These are phyloP conservation scores for Taenaris catops DNA, from an alignment of 2,888 invertebrate genomes.

Conservation along the genomic window DNA sequence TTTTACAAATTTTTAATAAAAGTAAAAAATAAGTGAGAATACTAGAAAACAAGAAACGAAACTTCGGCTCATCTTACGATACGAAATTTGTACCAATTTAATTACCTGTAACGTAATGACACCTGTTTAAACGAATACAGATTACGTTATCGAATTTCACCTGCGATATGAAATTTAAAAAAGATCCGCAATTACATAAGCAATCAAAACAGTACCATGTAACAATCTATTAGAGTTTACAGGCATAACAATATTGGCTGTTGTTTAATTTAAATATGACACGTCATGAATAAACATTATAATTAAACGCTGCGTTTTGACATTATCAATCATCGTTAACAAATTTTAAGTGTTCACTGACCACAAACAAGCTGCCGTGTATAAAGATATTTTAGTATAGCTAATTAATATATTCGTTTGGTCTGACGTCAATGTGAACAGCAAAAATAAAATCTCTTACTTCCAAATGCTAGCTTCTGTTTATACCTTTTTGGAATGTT, in stretches of 20 bases:
- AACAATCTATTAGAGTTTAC: neutral
- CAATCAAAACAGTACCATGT: neutral
- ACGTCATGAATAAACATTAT: constrained; percentile 18
- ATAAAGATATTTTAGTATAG: constrained; percentile 12
- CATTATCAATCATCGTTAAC: constrained; percentile 25
- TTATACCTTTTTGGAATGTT: too few species aligned
- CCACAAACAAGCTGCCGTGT: constrained; percentile 11
- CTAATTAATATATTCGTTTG: constrained; percentile 14
- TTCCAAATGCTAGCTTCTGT: neutral
- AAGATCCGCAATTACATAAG: constrained; percentile 1
- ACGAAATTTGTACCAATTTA: neutral
- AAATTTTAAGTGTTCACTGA: constrained; percentile 19
- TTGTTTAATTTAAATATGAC: constrained; percentile 10
- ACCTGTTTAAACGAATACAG: neutral
- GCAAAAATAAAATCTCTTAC: constrained; percentile 2
- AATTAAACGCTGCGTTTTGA: constrained; percentile 18
- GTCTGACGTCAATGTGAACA: constrained; percentile 4
- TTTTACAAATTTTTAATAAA: too few species aligned
- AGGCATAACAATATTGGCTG: constrained; percentile 1
- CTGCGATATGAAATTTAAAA: neutral
- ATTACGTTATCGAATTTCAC: neutral
- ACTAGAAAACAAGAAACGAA: too few species aligned
- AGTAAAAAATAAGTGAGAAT: too few species aligned
- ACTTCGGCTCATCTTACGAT: too few species aligned
- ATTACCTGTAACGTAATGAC: constrained; percentile 1